phyloP scores from a whole-genome alignment of 2,113 vertebrate genomes.

The Gallinago jamesoni region DNA sequence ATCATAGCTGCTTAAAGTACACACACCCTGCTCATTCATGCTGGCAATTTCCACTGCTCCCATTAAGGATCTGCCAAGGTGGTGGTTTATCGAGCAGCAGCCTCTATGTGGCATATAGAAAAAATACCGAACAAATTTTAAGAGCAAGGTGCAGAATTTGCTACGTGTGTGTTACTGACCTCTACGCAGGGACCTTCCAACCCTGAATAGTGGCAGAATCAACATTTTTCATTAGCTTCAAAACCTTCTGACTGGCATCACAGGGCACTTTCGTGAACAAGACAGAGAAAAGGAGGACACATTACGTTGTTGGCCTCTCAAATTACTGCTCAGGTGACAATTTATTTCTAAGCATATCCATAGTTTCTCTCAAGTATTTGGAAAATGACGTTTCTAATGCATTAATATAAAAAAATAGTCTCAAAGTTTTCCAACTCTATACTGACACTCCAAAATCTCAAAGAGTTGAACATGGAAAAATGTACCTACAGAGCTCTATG shows the following conservation, averaged over 20 bases:
- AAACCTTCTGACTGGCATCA: background rate
- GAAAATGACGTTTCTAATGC: background rate
- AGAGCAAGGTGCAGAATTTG: slow-evolving; percentile 31
- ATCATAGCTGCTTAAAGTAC: background rate
- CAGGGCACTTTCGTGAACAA: background rate
- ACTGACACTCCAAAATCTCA: background rate
- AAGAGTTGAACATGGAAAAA: background rate
- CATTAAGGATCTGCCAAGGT: background rate
- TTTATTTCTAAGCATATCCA: background rate
- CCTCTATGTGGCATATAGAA: background rate
- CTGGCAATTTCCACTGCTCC: background rate
- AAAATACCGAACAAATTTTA: background rate
- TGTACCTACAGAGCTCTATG: background rate
- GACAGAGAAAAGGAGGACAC: background rate
- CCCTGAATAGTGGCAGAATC: background rate
- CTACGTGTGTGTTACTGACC: background rate
- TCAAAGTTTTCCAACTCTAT: background rate
- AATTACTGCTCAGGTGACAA: background rate
- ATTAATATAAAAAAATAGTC: background rate
- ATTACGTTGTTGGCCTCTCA: background rate
- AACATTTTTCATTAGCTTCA: background rate
- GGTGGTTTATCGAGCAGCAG: background rate
- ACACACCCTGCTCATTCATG: background rate
- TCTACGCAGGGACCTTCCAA: background rate
- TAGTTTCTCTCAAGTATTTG: background rate